These are phyloP conservation scores for Botia almorhae DNA, from an alignment of 2,797 vertebrate genomes.

Conservation along the genomic window DNA sequence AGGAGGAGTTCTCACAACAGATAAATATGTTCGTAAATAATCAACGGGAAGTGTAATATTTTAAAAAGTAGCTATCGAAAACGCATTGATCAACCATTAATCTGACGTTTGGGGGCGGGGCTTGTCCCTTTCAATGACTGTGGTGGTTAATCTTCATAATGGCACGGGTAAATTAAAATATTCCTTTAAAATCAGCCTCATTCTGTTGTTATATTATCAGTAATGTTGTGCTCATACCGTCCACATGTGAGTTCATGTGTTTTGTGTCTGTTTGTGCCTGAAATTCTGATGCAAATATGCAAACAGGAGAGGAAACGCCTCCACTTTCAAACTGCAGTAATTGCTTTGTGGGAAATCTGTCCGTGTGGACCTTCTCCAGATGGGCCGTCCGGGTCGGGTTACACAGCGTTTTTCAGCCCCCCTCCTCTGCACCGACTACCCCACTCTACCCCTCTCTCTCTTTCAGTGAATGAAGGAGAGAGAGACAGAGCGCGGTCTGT, in stretches of 20 bases:
- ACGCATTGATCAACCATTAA: background rate
- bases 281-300: constrained; percentile 41
- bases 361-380: constrained; percentile 78
- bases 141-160: background rate
- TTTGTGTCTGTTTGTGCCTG: background rate
- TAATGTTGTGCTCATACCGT: constrained; percentile 20
- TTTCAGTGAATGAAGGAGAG: constrained; percentile 43
- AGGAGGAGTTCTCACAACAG: background rate
- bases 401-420: constrained; percentile 77
- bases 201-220: background rate
- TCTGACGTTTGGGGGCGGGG: background rate
- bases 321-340: constrained; percentile 75
- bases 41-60: background rate
- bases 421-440: constrained; percentile 63
- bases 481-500: constrained; percentile 73
- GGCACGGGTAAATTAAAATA: background rate
- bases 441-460: constrained; percentile 54
- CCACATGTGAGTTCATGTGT: constrained; percentile 2
- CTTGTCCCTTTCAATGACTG: background rate
- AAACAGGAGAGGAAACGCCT: constrained; percentile 27
- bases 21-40: background rate
- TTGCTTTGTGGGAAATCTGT: constrained; percentile 81
- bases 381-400: constrained; percentile 78
- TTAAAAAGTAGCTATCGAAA: background rate
- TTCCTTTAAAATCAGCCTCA: constrained; percentile 3